Evolutionary conservation across 2,113 vertebrate genomes (phyloP), one percentile per base, ranked within the genome.

Genomic region (Eudyptes chrysolophus): DNA sequence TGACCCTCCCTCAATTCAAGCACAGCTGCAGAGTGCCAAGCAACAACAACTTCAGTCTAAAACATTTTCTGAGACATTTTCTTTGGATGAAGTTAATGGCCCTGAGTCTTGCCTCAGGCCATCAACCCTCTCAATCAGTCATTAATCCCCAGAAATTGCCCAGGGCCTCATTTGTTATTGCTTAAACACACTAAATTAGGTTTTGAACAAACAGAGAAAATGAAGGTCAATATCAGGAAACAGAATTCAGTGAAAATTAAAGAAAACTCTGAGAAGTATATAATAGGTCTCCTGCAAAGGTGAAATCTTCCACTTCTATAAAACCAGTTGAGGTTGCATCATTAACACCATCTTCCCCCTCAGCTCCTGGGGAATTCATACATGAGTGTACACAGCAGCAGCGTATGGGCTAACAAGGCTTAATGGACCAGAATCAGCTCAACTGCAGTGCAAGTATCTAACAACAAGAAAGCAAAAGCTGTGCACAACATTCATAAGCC

Each of bases 201-300:
- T 93, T 94, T 60, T 66, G 38, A 95, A 91, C 80, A 96, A 98
- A 92, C 70, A 89, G 69, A 81, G 48, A 70, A 96, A 96, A 88
- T 80, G 89, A 97, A 97, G 69, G 89, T 94, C 81, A 93, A 7
- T 62, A 51, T 71, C n/a, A 88, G 34, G 29, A 94, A 94, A 89
- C 5, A 74, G 8, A 92, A 87, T 77, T 65, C 26, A 29, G 22
- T 36, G 38, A 87, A 69, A 89, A 85, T 64, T 51, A 86, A 89
- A 71, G 66, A 94, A 94, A 82, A 88, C 61, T 61, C 78, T 82
- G 40, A 55, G 58, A 77, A 76, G 16, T 12, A 61, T 22, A 2
- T 34, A 79, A 46, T 29, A 75, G n/a, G 60, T 42, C 51, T 70
- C 29, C 66, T 61, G 44, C 22, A 87, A 74, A 78, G 26, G 11